Evolutionary conservation across 2,888 invertebrate species (phyloP).

Genomic region (Junonia oenone): DNA sequence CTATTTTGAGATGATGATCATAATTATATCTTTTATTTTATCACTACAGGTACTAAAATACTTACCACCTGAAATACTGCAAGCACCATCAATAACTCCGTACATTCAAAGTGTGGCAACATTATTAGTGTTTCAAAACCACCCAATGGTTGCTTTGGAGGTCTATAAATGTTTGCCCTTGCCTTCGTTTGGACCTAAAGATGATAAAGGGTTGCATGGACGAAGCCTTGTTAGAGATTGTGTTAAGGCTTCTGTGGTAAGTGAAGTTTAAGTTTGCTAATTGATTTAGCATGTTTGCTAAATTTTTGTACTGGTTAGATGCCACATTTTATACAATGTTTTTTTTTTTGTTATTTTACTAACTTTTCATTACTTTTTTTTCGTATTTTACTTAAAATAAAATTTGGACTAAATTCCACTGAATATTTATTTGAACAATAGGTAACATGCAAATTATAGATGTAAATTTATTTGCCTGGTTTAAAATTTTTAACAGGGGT

Average conservation of each 20-base stretch:
- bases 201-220: constrained; percentile 77
- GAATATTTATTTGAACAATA: too few relatives aligned
- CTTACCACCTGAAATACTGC: constrained; percentile 48
- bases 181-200: constrained; percentile 67
- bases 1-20: too few relatives aligned
- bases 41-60: constrained; percentile 54
- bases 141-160: constrained; percentile 65
- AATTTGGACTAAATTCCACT: too few relatives aligned
- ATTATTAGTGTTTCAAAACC: constrained; percentile 70
- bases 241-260: constrained; percentile 73
- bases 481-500: too few relatives aligned
- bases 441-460: too few relatives aligned
- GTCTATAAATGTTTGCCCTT: constrained; percentile 71
- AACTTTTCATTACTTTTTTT: too few relatives aligned
- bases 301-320: too few relatives aligned
- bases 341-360: too few relatives aligned
- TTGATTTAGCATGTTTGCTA: neutral
- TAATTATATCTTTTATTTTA: too few relatives aligned
- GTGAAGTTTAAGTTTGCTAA: constrained; percentile 26
- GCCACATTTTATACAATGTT: too few relatives aligned
- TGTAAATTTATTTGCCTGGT: too few relatives aligned
- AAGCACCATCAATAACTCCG: constrained; percentile 61
- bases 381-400: too few relatives aligned
- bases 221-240: constrained; percentile 79
- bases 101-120: constrained; percentile 73